phyloP scores from a whole-genome alignment of 2,888 invertebrate genomes.

The Torymus aiolomorphi region DNA sequence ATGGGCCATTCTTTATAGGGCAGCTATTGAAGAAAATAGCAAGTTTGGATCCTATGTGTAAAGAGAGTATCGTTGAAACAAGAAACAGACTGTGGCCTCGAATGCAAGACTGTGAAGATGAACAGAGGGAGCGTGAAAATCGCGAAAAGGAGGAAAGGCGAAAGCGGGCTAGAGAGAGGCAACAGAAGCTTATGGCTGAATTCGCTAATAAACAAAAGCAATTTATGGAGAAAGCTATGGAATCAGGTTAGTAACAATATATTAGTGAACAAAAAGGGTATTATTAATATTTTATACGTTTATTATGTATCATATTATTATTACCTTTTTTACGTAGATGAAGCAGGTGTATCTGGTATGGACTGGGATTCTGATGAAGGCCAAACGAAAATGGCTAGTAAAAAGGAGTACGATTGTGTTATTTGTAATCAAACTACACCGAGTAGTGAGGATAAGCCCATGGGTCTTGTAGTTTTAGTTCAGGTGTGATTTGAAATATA shows the following conservation, averaged over 20 bases:
- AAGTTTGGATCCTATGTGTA: slow-evolving; percentile 83
- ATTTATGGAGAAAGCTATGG: slow-evolving; percentile 89
- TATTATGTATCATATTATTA: background rate
- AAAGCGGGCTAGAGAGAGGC: slow-evolving; percentile 90
- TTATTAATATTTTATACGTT: background rate
- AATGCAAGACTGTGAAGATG: slow-evolving; percentile 87
- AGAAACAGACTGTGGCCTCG: slow-evolving; percentile 88
- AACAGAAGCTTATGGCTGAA: slow-evolving; percentile 94
- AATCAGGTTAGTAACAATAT: slow-evolving; percentile 76
- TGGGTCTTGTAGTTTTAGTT: slow-evolving; percentile 92
- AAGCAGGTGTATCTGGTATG: slow-evolving; percentile 76
- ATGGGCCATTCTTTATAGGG: slow-evolving; percentile 92
- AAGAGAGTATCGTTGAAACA: slow-evolving; percentile 83
- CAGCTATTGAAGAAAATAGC: slow-evolving; percentile 87
- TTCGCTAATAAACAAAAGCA: slow-evolving; percentile 93
- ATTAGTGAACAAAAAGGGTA: background rate
- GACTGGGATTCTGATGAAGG: slow-evolving; percentile 81
- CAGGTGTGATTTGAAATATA: slow-evolving; percentile 77
- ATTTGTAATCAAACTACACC: slow-evolving; percentile 95
- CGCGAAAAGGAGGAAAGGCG: slow-evolving; percentile 90
- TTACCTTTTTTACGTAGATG: slow-evolving; percentile 68
- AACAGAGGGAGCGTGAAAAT: slow-evolving; percentile 82
- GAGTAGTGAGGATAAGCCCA: slow-evolving; percentile 88
- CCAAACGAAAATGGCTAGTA: slow-evolving; percentile 78
- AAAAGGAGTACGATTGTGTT: slow-evolving; percentile 92